phyloP scores from a whole-genome alignment of 2,888 invertebrate genomes.

The Harpagoxenus sublaevis region DNA sequence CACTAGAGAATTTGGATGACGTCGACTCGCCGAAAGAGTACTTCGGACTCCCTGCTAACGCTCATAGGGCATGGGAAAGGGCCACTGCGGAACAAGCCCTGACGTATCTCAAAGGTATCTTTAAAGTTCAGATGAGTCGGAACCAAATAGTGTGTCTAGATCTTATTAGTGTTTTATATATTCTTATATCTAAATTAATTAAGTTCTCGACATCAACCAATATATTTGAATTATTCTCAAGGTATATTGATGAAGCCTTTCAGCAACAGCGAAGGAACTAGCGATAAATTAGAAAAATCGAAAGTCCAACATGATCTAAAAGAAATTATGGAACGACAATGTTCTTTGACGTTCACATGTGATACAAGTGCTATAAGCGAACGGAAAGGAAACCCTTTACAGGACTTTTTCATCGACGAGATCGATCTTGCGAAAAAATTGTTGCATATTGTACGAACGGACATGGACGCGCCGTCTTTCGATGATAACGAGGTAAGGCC shows the following conservation, averaged over 20 bases:
- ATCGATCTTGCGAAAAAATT: conserved; percentile 88
- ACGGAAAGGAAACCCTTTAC: conserved; percentile 85
- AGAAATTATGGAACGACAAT: conserved; percentile 71
- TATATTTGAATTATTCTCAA: conserved; percentile 61
- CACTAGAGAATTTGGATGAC: conserved; percentile 90
- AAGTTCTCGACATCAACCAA: conserved; percentile 7
- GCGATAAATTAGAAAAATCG: conserved; percentile 58
- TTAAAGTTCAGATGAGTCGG: background rate
- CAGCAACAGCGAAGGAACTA: conserved; percentile 52
- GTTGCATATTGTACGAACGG: conserved; percentile 88
- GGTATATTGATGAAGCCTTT: conserved; percentile 57
- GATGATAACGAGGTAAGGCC: conserved; percentile 87
- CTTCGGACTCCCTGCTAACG: conserved; percentile 95
- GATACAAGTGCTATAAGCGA: background rate
- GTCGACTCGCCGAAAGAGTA: conserved; percentile 90
- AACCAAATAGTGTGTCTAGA: background rate
- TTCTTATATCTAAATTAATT: background rate
- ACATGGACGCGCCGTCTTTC: conserved; percentile 85
- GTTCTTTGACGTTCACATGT: conserved; percentile 45
- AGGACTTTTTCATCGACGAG: conserved; percentile 90
- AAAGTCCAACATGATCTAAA: conserved; percentile 78
- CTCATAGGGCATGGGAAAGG: conserved; percentile 94
- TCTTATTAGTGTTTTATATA: background rate
- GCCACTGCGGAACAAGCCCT: conserved; percentile 89
- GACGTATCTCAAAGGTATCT: conserved; percentile 88